These are phyloP conservation scores for Aspiorhynchus laticeps DNA, from an alignment of 2,113 vertebrate genomes.

Conservation along the genomic window DNA sequence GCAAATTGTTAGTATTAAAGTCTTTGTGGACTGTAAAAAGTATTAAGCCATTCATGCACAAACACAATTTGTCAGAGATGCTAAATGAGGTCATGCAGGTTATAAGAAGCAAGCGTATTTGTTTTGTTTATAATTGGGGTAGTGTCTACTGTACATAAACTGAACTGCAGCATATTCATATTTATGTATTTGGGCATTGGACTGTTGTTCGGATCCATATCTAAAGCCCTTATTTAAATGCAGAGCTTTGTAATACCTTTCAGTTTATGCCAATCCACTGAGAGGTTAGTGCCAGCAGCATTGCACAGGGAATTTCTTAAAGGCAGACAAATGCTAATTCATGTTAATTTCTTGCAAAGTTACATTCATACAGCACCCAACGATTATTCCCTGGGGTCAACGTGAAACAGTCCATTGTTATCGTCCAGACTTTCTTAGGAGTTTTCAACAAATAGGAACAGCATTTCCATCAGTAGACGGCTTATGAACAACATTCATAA, in stretches of 20 bases:
- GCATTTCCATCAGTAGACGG: background rate
- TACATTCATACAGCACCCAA: conserved; percentile 28
- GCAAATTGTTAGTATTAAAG: background rate
- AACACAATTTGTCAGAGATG: conserved; percentile 6
- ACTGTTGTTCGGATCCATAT: background rate
- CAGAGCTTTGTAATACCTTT: conserved; percentile 30
- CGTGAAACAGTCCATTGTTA: conserved; percentile 12
- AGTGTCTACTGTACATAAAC: background rate
- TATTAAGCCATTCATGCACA: background rate
- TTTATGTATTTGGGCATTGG: conserved; percentile 6
- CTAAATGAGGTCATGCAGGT: conserved; percentile 18
- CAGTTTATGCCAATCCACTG: background rate
- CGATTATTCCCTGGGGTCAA: conserved; percentile 8
- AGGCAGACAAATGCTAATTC: conserved; percentile 23
- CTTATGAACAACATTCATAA: background rate
- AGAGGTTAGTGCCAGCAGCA: conserved; percentile 3
- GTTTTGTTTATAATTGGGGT: background rate
- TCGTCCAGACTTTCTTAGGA: background rate
- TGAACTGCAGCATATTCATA: background rate
- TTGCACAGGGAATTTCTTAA: conserved; percentile 18
- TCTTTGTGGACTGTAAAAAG: background rate
- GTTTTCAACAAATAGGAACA: background rate
- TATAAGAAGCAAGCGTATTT: conserved; percentile 2
- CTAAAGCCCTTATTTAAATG: conserved; percentile 32
- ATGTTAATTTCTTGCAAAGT: conserved; percentile 32